These are phyloP conservation scores for Orcinus orca DNA, from an alignment of 2,113 vertebrate genomes.

Conservation along the genomic window DNA sequence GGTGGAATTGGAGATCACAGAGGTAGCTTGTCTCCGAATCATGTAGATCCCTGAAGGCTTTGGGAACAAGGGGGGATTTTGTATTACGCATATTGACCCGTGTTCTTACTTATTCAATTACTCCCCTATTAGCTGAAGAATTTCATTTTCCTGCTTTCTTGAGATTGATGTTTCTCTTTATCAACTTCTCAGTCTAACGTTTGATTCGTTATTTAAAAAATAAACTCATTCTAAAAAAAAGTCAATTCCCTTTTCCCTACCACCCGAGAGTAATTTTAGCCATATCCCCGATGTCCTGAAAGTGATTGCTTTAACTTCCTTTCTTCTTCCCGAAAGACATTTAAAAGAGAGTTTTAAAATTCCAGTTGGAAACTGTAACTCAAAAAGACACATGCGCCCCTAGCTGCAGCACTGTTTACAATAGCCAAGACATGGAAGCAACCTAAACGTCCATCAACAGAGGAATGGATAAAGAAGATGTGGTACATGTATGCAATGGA, in stretches of 20 bases:
- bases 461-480: neutral
- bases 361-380: neutral
- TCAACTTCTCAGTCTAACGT: neutral
- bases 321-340: neutral
- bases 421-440: neutral
- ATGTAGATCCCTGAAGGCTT: neutral
- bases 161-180: too few relatives aligned
- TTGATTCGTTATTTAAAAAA: neutral
- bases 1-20: neutral
- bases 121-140: neutral
- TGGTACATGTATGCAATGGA: fast-evolving
- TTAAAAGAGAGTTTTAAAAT: neutral
- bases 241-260: neutral
- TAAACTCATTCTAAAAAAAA: neutral
- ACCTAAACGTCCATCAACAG: fast-evolving
- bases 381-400: neutral
- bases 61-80: neutral
- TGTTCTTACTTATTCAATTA: too few relatives aligned
- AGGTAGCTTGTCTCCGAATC: neutral
- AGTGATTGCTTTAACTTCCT: neutral
- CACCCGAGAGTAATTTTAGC: neutral
- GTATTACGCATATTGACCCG: too few relatives aligned
- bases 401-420: fast-evolving
- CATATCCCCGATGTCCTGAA: neutral
- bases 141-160: neutral